These are phyloP conservation scores for Drosophila murphyi DNA, from an alignment of 1,140 invertebrate genomes.

Conservation along the genomic window DNA sequence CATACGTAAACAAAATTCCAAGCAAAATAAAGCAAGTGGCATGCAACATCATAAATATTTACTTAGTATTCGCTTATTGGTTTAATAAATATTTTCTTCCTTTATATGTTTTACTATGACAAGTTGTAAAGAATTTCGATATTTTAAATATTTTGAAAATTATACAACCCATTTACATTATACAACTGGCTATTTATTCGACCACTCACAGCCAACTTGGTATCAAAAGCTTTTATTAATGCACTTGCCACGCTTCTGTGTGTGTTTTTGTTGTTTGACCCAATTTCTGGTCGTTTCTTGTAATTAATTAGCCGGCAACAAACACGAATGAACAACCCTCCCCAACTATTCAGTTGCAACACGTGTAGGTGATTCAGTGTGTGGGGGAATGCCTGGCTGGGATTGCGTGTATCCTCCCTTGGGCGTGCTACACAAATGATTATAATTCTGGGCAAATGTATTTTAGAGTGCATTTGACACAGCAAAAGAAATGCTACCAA, in stretches of 20 bases:
- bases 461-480: constrained; percentile 58
- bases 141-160: constrained; percentile 11
- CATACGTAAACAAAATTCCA: constrained; percentile 3
- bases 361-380: constrained; percentile 5
- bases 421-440: constrained; percentile 55
- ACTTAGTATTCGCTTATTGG: constrained; percentile 1
- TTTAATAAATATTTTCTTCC: constrained; percentile 1
- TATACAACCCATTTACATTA: constrained; percentile 28
- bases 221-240: constrained; percentile 35
- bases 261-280: constrained; percentile 54
- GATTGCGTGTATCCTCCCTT: constrained; percentile 47
- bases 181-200: background rate
- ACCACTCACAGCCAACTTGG: background rate
- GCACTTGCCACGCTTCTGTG: constrained; percentile 55
- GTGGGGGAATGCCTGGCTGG: constrained; percentile 16
- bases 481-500: constrained; percentile 33
- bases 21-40: constrained; percentile 28
- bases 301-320: constrained; percentile 74
- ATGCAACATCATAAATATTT: constrained; percentile 6
- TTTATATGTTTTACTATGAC: background rate
- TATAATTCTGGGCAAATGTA: constrained; percentile 58
- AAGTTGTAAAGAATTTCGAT: background rate
- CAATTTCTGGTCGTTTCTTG: constrained; percentile 58
- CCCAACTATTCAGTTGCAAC: constrained; percentile 34
- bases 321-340: constrained; percentile 53